Evolutionary conservation across 2,888 invertebrate genomes (phyloP).

Genomic region (Xanthostigma xanthostigma): DNA sequence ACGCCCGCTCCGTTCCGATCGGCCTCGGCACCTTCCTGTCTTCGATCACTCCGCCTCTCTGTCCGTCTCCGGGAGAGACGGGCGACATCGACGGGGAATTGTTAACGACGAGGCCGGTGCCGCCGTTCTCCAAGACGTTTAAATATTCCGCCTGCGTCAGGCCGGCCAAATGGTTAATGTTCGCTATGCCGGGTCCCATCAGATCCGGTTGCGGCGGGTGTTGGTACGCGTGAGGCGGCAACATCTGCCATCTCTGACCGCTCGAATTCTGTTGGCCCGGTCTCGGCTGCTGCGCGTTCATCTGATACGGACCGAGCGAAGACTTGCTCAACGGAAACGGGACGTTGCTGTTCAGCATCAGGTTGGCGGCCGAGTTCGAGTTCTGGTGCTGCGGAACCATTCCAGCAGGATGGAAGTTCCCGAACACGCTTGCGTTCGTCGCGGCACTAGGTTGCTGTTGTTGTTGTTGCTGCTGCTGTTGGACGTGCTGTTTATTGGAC

Average conservation of each 20-base stretch:
- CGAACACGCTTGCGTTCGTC: conserved; percentile 10
- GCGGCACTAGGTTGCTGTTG: conserved; percentile 11
- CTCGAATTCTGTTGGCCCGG: not conserved
- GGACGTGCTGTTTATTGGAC: conserved; percentile 18
- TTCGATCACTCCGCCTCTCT: conserved; percentile 23
- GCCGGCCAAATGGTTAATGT: conserved; percentile 26
- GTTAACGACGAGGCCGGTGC: conserved; percentile 30
- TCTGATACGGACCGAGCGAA: conserved; percentile 7
- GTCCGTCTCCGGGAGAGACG: conserved; percentile 17
- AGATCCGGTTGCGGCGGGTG: conserved; percentile 35
- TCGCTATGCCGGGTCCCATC: conserved; percentile 25
- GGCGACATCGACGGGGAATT: conserved; percentile 34
- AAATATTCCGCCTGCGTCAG: conserved; percentile 19
- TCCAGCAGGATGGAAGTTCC: conserved; percentile 18
- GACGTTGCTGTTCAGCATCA: conserved; percentile 8
- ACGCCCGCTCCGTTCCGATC: conserved; percentile 70
- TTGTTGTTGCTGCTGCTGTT: conserved; percentile 12
- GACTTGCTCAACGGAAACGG: conserved; percentile 7
- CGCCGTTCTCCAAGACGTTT: conserved; percentile 28
- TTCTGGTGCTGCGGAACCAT: conserved; percentile 11
- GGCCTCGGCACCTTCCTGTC: conserved; percentile 51
- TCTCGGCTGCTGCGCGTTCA: conserved; percentile 10
- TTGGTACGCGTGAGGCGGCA: conserved; percentile 29
- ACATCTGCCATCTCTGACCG: conserved; percentile 17
- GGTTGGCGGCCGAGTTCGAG: conserved; percentile 9